A percentile compares a stretch with the other conserved stretches of the same genome.
Conservation (phyloP, 2,888 invertebrate genomes). For the Disparrhopalites patrizii region DNA sequence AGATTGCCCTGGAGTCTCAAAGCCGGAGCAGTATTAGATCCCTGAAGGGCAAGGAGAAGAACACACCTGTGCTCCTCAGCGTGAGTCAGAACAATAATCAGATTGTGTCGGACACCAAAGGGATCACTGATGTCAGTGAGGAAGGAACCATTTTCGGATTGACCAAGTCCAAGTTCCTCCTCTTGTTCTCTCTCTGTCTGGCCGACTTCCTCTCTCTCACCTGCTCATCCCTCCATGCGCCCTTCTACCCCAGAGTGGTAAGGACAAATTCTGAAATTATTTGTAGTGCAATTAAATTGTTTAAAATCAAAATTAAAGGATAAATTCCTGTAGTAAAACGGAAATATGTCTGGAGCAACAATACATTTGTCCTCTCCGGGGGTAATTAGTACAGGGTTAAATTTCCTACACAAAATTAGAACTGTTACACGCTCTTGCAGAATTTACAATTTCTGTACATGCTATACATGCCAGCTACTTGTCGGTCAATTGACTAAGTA, state of each 20-base stretch:
- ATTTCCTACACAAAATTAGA: too few relatives aligned
- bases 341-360: too few relatives aligned
- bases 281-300: neutral
- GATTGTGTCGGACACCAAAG: too few relatives aligned
- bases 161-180: neutral
- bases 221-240: slow-evolving; percentile 55
- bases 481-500: too few relatives aligned
- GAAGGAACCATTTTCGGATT: neutral
- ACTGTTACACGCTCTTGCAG: too few relatives aligned
- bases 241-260: slow-evolving; percentile 55
- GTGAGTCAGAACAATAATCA: neutral
- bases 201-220: slow-evolving; percentile 35
- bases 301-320: too few relatives aligned
- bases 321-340: too few relatives aligned
- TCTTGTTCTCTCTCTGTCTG: neutral
- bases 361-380: too few relatives aligned
- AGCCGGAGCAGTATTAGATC: neutral
- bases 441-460: too few relatives aligned
- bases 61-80: neutral
- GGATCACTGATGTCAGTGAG: neutral
- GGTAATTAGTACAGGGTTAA: too few relatives aligned
- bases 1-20: neutral
- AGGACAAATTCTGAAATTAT: slow-evolving; percentile 24
- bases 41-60: neutral
- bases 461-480: too few relatives aligned